Conservation (phyloP, 2,113 vertebrate genomes). For the Chaetorhynchus papuensis region DNA sequence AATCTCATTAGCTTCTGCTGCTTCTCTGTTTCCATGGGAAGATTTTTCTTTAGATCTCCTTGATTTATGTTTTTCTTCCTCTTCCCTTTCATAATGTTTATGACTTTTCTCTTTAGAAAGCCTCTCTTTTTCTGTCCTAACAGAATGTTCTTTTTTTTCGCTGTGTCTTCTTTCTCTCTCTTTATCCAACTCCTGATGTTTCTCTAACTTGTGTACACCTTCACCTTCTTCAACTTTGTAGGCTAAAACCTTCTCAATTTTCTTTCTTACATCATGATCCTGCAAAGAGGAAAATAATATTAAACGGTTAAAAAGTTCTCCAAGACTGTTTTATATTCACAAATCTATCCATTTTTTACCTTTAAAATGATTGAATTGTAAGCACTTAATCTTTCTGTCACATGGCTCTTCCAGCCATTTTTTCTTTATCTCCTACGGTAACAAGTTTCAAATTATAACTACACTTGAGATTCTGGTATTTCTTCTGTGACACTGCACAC, state of each 20-base stretch:
- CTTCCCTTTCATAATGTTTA: not conserved
- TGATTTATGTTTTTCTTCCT: slow-evolving; percentile 36
- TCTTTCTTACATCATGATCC: slow-evolving; percentile 35
- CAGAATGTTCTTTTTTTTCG: slow-evolving; percentile 48
- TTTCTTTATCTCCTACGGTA: not conserved
- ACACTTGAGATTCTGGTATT: not conserved
- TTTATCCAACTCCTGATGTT: slow-evolving; percentile 28
- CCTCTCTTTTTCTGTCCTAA: slow-evolving; percentile 40
- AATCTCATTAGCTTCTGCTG: slow-evolving; percentile 36
- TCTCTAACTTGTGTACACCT: slow-evolving; percentile 7
- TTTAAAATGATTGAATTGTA: not conserved
- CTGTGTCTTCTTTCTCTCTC: slow-evolving; percentile 52
- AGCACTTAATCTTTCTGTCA: not conserved
- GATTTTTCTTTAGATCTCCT: slow-evolving; percentile 45
- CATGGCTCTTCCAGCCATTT: not conserved
- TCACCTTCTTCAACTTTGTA: slow-evolving; percentile 33
- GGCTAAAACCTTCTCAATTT: slow-evolving; percentile 35
- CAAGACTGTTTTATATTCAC: not conserved
- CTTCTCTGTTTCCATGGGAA: slow-evolving; percentile 21
- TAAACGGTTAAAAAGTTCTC: not conserved
- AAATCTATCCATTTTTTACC: not conserved
- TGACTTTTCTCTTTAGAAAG: slow-evolving; percentile 19
- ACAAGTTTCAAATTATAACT: not conserved
- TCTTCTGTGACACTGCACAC: not conserved
- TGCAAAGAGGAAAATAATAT: not conserved